These are phyloP conservation scores for Lepidurus packardi DNA, from an alignment of 1,140 invertebrate species.

Conservation along the genomic window DNA sequence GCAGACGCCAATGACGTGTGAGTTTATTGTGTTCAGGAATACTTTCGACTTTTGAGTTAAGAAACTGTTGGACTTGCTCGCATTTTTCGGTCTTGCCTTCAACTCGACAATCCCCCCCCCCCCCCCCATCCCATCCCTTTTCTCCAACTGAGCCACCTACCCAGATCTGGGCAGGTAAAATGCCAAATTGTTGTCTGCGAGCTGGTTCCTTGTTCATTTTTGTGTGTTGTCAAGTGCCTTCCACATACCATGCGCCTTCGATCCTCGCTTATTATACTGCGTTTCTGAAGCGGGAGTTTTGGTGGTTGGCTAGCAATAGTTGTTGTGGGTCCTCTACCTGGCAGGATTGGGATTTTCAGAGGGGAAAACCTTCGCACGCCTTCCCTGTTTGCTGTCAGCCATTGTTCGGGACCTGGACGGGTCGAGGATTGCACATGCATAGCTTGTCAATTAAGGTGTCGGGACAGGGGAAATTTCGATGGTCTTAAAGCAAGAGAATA, in stretches of 20 bases:
- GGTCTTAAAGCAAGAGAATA: neutral
- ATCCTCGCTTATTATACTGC: constrained; percentile 6
- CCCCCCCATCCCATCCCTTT: neutral
- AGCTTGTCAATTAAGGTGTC: neutral
- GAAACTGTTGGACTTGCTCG: no score
- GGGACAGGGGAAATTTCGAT: neutral
- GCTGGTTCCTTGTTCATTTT: neutral
- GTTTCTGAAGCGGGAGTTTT: neutral
- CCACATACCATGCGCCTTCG: neutral
- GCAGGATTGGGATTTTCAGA: neutral
- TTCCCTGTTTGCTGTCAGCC: neutral
- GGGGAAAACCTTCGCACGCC: neutral
- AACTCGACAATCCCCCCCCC: neutral
- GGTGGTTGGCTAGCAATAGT: neutral
- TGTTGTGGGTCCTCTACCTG: neutral
- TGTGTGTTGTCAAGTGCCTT: neutral
- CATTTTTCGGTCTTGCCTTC: no score
- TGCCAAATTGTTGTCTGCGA: neutral
- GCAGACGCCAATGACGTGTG: neutral
- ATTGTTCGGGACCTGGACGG: neutral
- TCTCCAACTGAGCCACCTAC: neutral
- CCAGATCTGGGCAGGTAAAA: neutral
- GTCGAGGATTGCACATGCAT: neutral
- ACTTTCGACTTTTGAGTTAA: no score
- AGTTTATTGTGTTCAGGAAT: neutral